phyloP scores from a whole-genome alignment of 2,113 vertebrate species.

The Pseudorasbora parva region DNA sequence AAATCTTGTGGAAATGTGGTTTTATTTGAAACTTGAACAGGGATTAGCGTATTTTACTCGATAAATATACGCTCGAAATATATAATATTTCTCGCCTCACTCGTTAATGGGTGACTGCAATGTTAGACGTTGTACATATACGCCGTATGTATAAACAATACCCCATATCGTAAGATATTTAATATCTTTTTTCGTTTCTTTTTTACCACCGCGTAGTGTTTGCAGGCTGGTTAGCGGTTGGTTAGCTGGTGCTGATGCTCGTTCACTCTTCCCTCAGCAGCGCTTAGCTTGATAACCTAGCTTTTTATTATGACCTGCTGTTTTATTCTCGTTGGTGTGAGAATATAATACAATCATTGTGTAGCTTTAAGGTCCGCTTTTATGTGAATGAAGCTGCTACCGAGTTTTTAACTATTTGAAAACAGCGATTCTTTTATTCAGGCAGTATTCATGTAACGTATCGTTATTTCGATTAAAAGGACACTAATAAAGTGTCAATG shows the following conservation, averaged over 20 bases:
- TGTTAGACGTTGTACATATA: slow-evolving; percentile 1
- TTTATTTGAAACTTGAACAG: slow-evolving; percentile 52
- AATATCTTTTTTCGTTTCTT: too few species aligned
- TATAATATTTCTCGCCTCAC: background rate
- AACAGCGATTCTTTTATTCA: background rate
- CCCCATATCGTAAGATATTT: background rate
- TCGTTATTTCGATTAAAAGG: background rate
- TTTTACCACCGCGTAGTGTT: background rate
- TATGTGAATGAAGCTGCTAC: background rate
- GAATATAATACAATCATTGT: background rate
- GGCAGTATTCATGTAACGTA: background rate
- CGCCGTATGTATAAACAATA: background rate
- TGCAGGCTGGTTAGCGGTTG: background rate
- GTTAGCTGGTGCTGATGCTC: slow-evolving; percentile 7
- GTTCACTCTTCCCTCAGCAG: background rate
- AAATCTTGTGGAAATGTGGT: slow-evolving; percentile 53
- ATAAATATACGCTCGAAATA: slow-evolving; percentile 18
- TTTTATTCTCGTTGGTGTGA: background rate
- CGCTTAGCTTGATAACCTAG: background rate
- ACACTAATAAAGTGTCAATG: background rate
- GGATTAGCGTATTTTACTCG: slow-evolving; percentile 15
- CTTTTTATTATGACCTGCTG: too few species aligned
- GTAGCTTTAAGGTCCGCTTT: background rate
- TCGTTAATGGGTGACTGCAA: background rate
- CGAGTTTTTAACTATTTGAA: background rate